Evolutionary conservation across 2,888 invertebrate genomes (phyloP), one percentile per base, ranked within the genome.

Genomic region (Lasioglossum figueresi): DNA sequence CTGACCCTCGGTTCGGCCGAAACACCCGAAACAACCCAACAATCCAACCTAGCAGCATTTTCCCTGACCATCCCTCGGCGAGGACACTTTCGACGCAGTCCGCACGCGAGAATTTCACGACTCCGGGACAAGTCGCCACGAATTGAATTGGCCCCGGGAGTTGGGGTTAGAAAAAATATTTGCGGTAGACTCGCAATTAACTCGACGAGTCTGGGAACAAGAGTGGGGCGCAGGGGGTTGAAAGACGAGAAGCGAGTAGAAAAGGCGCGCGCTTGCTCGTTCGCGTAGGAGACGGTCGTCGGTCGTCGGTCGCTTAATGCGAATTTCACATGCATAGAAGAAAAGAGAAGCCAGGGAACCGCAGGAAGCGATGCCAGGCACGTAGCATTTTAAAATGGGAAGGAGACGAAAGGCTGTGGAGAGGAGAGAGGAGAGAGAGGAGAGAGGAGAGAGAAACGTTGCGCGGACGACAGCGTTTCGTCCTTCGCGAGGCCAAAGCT

Each of bases 381-480:
- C 93, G 93, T 93, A 92, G 91, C 89, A 88, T 93, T 93, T 93
- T 92, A 91, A 92, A 93, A 93, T 92, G 92, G 91, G 89, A 91
- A 90, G 88, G 88, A 87, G 88, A 79, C 68, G 80, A 78, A 68
- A 68, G 84, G 76, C 23, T 48, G 68, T 23, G 27, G 19, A 14
- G 52, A n/a, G 68, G 45, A 31, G n/a, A 19, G 70, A 31, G 23
- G 23, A 34, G 66, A 37, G 71, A 63, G 68, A 40, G 68, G 45
- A 31, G n/a, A 19, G 70, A 31, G 23, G 23, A 34, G 66, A 37
- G 71, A 63, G 68, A 40, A 70, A 68, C 82, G 80, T 82, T 82
- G 83, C 87, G 82, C 88, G 78, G 87, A 86, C 89, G 90, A 86
- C 86, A 82, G 80, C 85, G 83, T 89, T 87, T 83, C 84, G 83